Base-by-base conservation (phyloP, 2,113 vertebrate genomes). In the Coryphaenoides rupestris region DNA sequence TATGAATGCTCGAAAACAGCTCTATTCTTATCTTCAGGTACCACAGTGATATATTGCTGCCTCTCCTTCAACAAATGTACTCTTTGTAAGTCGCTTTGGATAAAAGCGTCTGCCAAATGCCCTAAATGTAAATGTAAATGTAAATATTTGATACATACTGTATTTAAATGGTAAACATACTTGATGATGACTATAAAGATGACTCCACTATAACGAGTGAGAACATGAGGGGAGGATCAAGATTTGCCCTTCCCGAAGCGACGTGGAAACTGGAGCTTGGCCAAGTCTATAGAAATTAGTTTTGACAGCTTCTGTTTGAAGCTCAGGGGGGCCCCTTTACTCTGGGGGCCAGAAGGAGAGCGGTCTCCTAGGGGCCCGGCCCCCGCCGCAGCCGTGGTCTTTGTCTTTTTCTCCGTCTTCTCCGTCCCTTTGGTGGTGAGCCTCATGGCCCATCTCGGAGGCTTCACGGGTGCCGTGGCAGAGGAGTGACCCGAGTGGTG, bases 301-400 rank as follows among this genome's bases (percentile, higher is more conserved):
- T 82, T 75, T 71, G 88, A 88, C 59, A 90, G 87, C 47, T 74
- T 87, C 52, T 88, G 74, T 87, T 87, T 90, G 74, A 91, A 92
- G 74, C 73, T 83, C 55, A 72, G 73, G 17, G 74, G 69, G 61
- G 66, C 5, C 65, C 85, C 79, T 3, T 61, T n/a, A n/a, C n/a
- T 26, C 68, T 69, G 66, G 60, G 50, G 15, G n/a, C 55, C 16
- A 10, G 5, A 24, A 28, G 46, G 19, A 54, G 79, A 19, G 53
- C 52, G 69, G 60, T 57, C 49, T 50, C 5, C n/a, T n/a, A n/a
- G n/a, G n/a, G n/a, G n/a, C n/a, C 47, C 9, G 47, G 47, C 15
- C 26, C 21, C 66, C 70, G n/a, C n/a, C n/a, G n/a, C n/a, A n/a
- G n/a, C 56, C 63, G 21, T 72, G 73, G 59, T 84, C 78, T 23